Conservation (phyloP, 2,113 vertebrate species). For the Capreolus pygargus region DNA sequence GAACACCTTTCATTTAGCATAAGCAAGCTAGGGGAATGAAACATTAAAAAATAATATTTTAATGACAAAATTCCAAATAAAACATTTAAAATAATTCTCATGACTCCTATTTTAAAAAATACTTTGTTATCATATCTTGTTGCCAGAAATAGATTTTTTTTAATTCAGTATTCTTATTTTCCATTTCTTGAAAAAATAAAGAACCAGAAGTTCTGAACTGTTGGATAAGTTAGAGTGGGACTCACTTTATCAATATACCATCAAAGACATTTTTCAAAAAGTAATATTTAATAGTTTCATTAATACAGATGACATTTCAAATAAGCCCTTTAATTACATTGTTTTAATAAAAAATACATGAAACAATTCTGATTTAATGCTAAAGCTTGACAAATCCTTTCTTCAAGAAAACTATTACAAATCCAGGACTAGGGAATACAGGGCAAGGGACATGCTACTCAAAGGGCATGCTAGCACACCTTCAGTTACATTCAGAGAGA, state of each 20-base stretch:
- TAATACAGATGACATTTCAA: slow-evolving; percentile 14
- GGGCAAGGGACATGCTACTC: neutral
- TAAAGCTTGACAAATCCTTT: neutral
- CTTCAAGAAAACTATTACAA: slow-evolving; percentile 16
- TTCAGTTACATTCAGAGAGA: neutral
- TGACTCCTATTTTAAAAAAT: neutral
- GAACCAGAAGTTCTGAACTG: neutral
- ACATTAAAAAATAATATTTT: neutral
- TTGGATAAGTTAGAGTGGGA: neutral
- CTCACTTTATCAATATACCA: neutral
- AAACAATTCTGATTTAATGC: neutral
- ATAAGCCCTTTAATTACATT: neutral
- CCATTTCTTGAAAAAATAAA: neutral
- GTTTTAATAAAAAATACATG: slow-evolving; percentile 37
- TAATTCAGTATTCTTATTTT: neutral
- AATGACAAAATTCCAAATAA: neutral
- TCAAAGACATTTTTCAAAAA: slow-evolving; percentile 6
- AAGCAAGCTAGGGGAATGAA: neutral
- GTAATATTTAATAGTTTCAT: slow-evolving; percentile 33
- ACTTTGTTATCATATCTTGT: neutral
- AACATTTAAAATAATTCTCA: neutral
- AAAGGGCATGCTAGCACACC: neutral
- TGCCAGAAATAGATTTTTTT: neutral
- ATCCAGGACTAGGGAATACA: neutral
- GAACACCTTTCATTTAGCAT: neutral